Conservation (phyloP, 2,888 invertebrate species). For the Drosophila merina region DNA sequence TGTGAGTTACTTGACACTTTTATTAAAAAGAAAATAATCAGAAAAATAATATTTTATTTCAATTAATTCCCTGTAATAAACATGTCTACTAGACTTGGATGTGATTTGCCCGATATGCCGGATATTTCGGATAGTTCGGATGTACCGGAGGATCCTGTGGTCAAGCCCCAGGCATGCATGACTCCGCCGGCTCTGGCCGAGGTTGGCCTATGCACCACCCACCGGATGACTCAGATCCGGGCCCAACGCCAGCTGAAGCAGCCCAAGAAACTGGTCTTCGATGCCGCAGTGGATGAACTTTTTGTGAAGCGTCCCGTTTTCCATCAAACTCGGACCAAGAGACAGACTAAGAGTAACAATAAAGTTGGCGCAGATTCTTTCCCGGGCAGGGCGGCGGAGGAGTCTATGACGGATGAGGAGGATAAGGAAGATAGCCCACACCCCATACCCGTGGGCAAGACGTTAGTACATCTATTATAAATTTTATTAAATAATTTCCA, state of each 20-base stretch:
- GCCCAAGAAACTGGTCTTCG: neutral
- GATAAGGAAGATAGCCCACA: neutral
- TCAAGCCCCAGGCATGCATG: neutral
- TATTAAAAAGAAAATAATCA: neutral
- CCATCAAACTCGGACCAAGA: neutral
- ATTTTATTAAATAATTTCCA: neutral
- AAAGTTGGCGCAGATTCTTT: neutral
- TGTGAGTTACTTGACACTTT: neutral
- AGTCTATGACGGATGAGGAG: neutral
- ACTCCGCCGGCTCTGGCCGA: slow-evolving; percentile 15
- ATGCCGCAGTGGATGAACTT: slow-evolving; percentile 36
- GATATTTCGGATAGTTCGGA: neutral
- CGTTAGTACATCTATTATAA: neutral
- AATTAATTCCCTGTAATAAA: neutral
- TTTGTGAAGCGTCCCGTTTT: slow-evolving; percentile 58
- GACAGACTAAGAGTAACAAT: neutral
- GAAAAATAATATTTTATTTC: neutral
- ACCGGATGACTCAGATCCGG: slow-evolving; percentile 5
- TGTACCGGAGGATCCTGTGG: neutral
- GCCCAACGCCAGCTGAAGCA: slow-evolving; percentile 10
- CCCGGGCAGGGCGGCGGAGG: neutral
- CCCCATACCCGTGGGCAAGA: neutral
- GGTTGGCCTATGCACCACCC: slow-evolving; percentile 14
- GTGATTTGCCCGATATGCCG: neutral
- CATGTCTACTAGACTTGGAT: neutral